Conservation (phyloP, 2,797 vertebrate species). For the Bryconaethiops microstoma region DNA sequence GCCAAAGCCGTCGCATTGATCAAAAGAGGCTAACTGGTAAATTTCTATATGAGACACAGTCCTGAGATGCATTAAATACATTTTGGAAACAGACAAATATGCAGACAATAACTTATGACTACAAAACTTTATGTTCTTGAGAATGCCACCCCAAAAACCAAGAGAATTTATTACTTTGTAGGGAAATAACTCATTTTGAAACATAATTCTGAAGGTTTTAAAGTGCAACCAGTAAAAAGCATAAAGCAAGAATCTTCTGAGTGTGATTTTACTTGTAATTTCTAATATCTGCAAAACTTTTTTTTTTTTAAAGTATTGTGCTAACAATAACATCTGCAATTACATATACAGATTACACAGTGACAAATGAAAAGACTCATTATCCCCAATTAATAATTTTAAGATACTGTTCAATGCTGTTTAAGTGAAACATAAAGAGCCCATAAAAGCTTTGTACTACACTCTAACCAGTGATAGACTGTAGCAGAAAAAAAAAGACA, state of each 20-base stretch:
- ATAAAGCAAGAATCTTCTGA: background rate
- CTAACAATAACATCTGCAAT: background rate
- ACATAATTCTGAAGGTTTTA: background rate
- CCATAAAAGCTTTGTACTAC: background rate
- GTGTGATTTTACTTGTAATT: background rate
- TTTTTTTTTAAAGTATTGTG: background rate
- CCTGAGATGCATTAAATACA: background rate
- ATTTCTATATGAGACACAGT: too few species aligned
- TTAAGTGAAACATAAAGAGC: background rate
- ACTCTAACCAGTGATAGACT: background rate
- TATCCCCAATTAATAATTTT: background rate
- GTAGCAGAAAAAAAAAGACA: background rate
- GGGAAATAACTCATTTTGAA: background rate
- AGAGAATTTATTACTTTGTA: background rate
- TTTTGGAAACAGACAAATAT: background rate
- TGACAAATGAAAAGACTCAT: background rate
- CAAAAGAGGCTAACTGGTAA: background rate
- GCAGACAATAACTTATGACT: background rate
- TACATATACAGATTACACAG: background rate
- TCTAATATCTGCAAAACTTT: background rate
- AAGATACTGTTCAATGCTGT: background rate
- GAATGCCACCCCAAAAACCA: background rate
- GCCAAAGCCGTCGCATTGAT: background rate
- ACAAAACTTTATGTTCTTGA: background rate
- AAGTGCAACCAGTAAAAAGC: constrained; percentile 5